Base-by-base conservation (phyloP, 1,140 invertebrate species). In the Glossosoma conforme region DNA sequence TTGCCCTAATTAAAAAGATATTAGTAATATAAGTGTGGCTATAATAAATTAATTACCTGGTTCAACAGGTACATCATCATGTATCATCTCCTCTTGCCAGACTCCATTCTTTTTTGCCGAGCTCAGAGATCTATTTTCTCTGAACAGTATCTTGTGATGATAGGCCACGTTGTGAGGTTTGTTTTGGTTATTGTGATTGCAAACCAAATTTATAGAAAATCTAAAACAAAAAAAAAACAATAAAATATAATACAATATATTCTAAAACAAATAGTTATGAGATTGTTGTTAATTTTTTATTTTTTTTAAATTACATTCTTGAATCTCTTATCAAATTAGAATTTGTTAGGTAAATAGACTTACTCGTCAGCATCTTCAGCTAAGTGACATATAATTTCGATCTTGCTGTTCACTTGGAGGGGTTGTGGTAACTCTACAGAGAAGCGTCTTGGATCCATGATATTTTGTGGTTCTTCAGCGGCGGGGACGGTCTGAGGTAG, bases 201-300 rank as follows among this genome's bases (percentile, higher is more conserved):
- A 45, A 2, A 59, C 57, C 25, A 59, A 25, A 33, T 48, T 55
- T 33, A 59, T 33, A 17, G 57, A 43, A 37, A 59, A 59, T 45
- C 57, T 59, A 45, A 20, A 54, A 58, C 10, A 15, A 2, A 47
- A 37, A 13, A 13, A 8, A 37, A 37, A 6, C 6, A 37, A 8
- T 37, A 8, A 37, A 37, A 37, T 8, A 42, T 42, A 11, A 20
- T n/a, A n/a, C n/a, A n/a, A n/a, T n/a, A n/a, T n/a, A n/a, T n/a
- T n/a, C n/a, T n/a, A n/a, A n/a, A n/a, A n/a, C n/a, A n/a, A n/a
- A n/a, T n/a, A n/a, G n/a, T n/a, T n/a, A n/a, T n/a, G n/a, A n/a
- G n/a, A n/a, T n/a, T n/a, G n/a, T n/a, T n/a, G n/a, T n/a, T n/a
- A n/a, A n/a, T n/a, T n/a, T n/a, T n/a, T n/a, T n/a, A 11, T 33